Evolutionary conservation across 2,113 vertebrate genomes (phyloP), one percentile per base, ranked within the genome.

Genomic region (Genyomyrus donnyi): DNA sequence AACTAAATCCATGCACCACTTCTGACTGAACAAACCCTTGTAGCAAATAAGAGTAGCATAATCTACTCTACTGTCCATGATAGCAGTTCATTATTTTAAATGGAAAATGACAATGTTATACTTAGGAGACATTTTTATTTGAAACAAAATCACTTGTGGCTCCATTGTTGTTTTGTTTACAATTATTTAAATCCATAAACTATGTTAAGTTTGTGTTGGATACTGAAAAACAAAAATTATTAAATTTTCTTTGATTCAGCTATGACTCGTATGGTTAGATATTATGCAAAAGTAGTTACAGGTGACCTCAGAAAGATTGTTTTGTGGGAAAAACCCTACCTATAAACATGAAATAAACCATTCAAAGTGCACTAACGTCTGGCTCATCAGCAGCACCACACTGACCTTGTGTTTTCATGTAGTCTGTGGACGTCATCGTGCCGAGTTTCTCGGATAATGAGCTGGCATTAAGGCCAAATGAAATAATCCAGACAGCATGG

Each of bases 401-500:
- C 6, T 42, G 35, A 39, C 35, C 74, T 80, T 80, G 31, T 42
- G 31, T 77, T 77, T 39, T 39, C 70, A 15, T 77, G 70, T 6
- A 77, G 27, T 77, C n/a, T 17, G 13, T 17, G 70, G 70, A 77
- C 70, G 31, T 42, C 74, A 80, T 42, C 31, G 35, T 42, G 74
- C 35, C 1, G 74, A 80, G 74, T 42, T 31, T 42, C 74, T 49
- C 11, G 45, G 21, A 46, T 85, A 48, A 49, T 46, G 83, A 85
- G 46, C 46, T 11, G 45, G 45, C 45, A 85, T 85, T 85, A 21
- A 49, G 46, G 42, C 83, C 83, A 85, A 85, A 85, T 49, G 83
- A 85, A 85, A 27, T 87, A 50, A 87, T 87, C 24, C 85, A 52
- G 85, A 35, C 48, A 35, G 48, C 49, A 87, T 52, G 83, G 83